phyloP scores from a whole-genome alignment of 30 jellyfish, hydroid and myxozoan species.

The Pelagia noctiluca region DNA sequence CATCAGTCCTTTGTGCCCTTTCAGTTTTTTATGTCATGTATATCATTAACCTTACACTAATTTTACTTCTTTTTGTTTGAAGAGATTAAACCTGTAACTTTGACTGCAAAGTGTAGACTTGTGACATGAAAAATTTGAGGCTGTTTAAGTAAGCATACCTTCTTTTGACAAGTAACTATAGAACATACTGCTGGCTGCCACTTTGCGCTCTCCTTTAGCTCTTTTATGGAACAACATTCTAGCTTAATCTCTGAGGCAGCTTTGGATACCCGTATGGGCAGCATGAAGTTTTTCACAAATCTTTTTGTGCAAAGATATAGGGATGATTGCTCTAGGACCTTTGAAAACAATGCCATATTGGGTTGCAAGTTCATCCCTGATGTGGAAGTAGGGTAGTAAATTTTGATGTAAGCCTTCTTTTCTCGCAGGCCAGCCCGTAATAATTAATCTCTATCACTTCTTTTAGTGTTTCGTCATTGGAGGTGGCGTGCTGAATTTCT shows the following conservation, averaged over 20 bases:
- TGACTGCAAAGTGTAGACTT: no score
- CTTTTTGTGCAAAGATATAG: background rate
- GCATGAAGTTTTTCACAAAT: background rate
- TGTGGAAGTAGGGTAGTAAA: constrained; percentile 5
- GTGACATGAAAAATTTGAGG: no score
- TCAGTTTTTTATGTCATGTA: no score
- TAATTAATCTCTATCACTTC: background rate
- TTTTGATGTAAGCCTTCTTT: background rate
- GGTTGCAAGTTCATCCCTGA: constrained; percentile 5
- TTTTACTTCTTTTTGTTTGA: no score
- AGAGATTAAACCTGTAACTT: no score
- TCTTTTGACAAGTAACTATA: no score
- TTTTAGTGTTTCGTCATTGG: constrained; percentile 1
- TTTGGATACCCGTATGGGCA: constrained; percentile 1
- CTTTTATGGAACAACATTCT: no score
- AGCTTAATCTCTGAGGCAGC: constrained; percentile 6
- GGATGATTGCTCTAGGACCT: background rate
- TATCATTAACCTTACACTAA: no score
- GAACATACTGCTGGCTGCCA: no score
- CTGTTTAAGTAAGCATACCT: no score
- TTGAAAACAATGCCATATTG: background rate
- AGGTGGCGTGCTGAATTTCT: background rate
- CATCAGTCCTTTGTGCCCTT: no score
- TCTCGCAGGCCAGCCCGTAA: constrained; percentile 8
- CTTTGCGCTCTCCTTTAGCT: no score